Evolutionary conservation across 2,888 invertebrate species (phyloP).

Genomic region (Euzophera pinguis): DNA sequence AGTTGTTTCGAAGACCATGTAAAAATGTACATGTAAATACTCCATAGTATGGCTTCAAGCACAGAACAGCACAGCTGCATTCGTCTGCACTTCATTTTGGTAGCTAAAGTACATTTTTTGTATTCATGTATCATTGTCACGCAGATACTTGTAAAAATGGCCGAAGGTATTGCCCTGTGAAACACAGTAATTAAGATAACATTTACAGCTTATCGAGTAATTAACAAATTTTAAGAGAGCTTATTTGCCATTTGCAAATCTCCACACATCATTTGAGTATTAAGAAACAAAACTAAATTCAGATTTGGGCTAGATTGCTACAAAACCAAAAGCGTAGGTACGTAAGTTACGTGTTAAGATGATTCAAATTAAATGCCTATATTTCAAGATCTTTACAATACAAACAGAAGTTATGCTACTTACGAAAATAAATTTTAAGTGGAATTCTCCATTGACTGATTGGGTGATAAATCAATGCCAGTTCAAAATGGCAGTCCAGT

Average conservation of each 20-base stretch:
- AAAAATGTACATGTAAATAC: constrained; percentile 9
- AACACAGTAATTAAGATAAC: no score
- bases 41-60: constrained; percentile 6
- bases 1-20: constrained; percentile 31
- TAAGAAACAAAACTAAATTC: no score
- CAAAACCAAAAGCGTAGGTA: no score
- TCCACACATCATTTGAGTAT: no score
- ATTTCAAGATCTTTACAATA: not conserved
- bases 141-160: not conserved
- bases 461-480: constrained; percentile 5
- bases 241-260: no score
- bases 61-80: constrained; percentile 5
- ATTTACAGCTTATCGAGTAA: no score
- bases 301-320: no score
- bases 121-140: not conserved
- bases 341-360: no score
- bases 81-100: constrained; percentile 6
- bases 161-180: no score
- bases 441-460: constrained; percentile 7
- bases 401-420: not conserved
- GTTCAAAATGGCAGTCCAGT: constrained; percentile 2
- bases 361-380: not conserved
- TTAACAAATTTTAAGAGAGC: no score
- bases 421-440: not conserved
- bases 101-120: not conserved